Base-by-base conservation (phyloP, 2,113 vertebrate genomes). In the Manacus vitellinus region DNA sequence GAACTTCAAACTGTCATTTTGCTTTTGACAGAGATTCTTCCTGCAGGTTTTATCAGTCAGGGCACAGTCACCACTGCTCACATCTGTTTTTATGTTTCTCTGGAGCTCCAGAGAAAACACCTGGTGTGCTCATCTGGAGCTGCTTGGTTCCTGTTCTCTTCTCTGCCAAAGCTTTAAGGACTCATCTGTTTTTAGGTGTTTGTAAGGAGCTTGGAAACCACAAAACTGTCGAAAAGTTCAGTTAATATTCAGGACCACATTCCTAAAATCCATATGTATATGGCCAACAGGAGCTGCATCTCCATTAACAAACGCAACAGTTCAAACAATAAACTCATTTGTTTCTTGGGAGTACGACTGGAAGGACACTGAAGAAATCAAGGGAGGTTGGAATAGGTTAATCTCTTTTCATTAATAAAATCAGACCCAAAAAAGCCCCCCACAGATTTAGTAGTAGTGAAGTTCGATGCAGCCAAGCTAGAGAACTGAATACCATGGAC, bases 401-500 rank as follows among this genome's bases (percentile, higher is more conserved):
- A 79, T 35, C 30, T 75, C 83, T 65, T 68, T 74, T 30, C 37
- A 73, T 91, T 74, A 91, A 85, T 46, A 74, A 92, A 85, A 87
- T 8, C 44, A 93, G 39, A 55, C 22, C 25, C 33, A 27, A 31
- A n/a, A 54, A 55, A 88, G 47, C 24, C 84, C 72, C 54, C 39
- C n/a, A 41, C 15, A 65, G 65, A 70, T 46, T 75, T 30, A 70
- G 77, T 1, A 92, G 91, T 56, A 75, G 91, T 95, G 98, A 97
- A 95, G 98, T 89, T 87, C 0, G 92, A 95, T 87, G 90, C 97
- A 98, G 98, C 96, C 98, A 97, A 97, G 97, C 98, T 97, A 97
- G 96, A 98, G 97, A 97, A 98, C 97, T 98, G 94, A 94, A 95
- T 80, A 97, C 95, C 95, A 97, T 97, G 97, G 97, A 98, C 98